Conservation (phyloP, 2,113 vertebrate species). For the Grallaria varia region DNA sequence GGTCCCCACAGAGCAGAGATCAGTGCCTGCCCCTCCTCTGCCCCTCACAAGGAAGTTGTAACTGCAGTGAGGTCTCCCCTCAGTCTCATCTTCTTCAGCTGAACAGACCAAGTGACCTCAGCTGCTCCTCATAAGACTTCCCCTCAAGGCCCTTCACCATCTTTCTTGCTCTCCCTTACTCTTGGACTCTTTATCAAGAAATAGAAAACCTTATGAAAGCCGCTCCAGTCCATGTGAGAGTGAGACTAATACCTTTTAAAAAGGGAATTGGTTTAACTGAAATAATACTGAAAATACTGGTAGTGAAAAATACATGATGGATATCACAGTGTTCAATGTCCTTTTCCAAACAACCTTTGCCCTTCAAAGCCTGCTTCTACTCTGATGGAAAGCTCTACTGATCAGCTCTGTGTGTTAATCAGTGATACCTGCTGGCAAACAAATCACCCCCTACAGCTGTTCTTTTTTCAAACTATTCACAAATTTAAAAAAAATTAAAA, state of each 20-base stretch:
- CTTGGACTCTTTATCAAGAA: not conserved
- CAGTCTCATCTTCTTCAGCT: not conserved
- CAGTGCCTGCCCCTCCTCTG: not conserved
- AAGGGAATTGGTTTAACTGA: not conserved
- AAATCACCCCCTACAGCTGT: not conserved
- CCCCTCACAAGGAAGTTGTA: not conserved
- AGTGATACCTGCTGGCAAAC: not conserved
- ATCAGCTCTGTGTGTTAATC: not conserved
- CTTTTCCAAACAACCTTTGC: not conserved
- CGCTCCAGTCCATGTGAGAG: not conserved
- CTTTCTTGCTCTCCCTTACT: not conserved
- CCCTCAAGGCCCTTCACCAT: not conserved
- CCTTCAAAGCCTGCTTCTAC: not conserved
- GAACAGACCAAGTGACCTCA: not conserved
- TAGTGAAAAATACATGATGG: not conserved
- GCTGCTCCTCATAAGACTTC: not conserved
- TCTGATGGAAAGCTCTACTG: not conserved
- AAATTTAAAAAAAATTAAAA: too few relatives aligned
- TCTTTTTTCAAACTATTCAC: not conserved
- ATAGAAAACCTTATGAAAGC: not conserved
- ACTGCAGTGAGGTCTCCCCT: not conserved
- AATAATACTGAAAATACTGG: not conserved
- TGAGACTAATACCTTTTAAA: not conserved
- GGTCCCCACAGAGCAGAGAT: not conserved
- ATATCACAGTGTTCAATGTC: not conserved